Evolutionary conservation across 2,113 vertebrate genomes (phyloP).

Genomic region (Carollia perspicillata): DNA sequence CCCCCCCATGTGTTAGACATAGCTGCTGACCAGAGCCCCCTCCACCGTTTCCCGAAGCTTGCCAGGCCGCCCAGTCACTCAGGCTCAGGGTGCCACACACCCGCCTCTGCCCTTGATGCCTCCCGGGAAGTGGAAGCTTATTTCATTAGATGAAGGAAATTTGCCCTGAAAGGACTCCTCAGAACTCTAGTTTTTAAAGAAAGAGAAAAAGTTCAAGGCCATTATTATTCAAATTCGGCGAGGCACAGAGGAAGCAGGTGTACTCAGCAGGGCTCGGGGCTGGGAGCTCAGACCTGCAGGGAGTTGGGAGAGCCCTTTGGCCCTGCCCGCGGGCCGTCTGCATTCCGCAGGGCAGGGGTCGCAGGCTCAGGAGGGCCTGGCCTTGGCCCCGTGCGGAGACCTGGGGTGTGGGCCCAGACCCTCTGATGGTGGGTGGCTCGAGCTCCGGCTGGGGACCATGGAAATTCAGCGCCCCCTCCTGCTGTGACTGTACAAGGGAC

Average conservation of each 20-base stretch:
- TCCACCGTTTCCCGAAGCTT: neutral
- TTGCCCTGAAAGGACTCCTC: neutral
- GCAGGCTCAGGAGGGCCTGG: neutral
- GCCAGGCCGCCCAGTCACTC: neutral
- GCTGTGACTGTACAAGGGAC: too few species aligned
- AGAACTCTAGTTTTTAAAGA: neutral
- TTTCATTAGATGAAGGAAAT: slow-evolving; percentile 16
- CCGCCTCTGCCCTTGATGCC: neutral
- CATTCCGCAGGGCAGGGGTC: neutral
- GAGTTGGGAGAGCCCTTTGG: neutral
- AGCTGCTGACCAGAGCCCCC: neutral
- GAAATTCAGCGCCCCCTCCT: neutral
- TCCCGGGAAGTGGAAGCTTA: neutral
- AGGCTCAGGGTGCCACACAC: neutral
- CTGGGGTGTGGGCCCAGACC: neutral
- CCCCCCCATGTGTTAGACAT: neutral
- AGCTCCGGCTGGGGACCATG: neutral
- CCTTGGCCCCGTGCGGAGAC: neutral
- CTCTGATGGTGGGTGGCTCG: neutral
- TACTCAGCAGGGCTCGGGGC: neutral
- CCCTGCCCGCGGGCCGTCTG: neutral
- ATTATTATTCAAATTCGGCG: slow-evolving; percentile 45
- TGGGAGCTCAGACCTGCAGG: neutral
- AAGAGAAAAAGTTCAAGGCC: slow-evolving; percentile 23
- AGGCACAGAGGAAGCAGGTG: neutral